Conservation (phyloP, 1,140 invertebrate genomes). For the Thaumetopoea pityocampa region DNA sequence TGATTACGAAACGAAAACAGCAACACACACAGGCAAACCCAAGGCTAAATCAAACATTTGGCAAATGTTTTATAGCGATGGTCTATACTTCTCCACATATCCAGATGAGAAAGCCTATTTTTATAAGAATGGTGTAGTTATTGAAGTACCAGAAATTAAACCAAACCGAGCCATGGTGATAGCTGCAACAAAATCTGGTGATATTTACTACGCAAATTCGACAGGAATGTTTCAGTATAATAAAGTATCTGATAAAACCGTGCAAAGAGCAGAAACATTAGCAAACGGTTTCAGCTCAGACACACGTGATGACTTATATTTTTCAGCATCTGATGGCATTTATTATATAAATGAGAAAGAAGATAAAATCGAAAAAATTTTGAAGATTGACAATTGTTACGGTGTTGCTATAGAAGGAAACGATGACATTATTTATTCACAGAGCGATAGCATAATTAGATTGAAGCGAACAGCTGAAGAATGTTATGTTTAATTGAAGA, state of each 20-base stretch:
- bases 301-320: slow-evolving; percentile 36
- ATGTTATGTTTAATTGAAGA: no score
- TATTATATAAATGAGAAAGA: slow-evolving; percentile 28
- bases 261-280: slow-evolving; percentile 28
- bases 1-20: slow-evolving; percentile 31
- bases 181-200: slow-evolving; percentile 31
- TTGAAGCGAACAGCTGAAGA: no score
- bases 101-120: slow-evolving; percentile 36
- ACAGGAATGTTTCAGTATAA: slow-evolving; percentile 32
- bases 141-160: slow-evolving; percentile 29
- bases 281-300: slow-evolving; percentile 40
- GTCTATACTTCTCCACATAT: slow-evolving; percentile 42
- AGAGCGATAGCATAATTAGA: no score
- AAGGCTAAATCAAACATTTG: slow-evolving; percentile 33
- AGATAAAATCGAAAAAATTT: background rate
- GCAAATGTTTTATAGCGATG: slow-evolving; percentile 52
- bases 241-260: slow-evolving; percentile 13
- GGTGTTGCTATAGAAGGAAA: no score
- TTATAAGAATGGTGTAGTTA: slow-evolving; percentile 22
- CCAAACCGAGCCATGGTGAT: slow-evolving; percentile 35
- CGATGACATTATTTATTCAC: no score
- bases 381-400: no score
- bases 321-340: slow-evolving; percentile 40
- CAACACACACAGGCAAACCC: slow-evolving; percentile 21
- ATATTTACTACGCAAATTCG: slow-evolving; percentile 40